phyloP scores from a whole-genome alignment of 2,888 invertebrate genomes.

The Julus scandinavius region DNA sequence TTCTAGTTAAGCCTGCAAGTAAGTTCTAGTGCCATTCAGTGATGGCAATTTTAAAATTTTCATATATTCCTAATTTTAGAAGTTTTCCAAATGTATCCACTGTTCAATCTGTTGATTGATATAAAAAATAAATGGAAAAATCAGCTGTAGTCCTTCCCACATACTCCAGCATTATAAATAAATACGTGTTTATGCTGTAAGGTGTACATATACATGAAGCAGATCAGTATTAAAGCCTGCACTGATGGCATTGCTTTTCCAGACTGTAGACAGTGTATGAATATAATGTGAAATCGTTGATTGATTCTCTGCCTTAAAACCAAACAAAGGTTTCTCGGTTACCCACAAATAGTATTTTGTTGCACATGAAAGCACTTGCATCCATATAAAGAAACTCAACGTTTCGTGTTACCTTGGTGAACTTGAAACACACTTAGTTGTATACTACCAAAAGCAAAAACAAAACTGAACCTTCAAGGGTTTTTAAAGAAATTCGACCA shows the following conservation, averaged over 20 bases:
- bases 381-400: not conserved
- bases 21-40: not conserved
- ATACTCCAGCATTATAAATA: not conserved
- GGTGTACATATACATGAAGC: not conserved
- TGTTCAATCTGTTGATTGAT: not conserved
- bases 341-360: not conserved
- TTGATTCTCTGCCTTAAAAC: not conserved
- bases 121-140: not conserved
- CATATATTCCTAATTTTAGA: not conserved
- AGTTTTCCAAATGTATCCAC: not conserved
- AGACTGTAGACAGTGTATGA: not conserved
- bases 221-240: not conserved
- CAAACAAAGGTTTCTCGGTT: not conserved
- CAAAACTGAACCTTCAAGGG: no score
- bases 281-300: not conserved
- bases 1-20: not conserved
- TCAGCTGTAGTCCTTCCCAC: not conserved
- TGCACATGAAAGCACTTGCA: not conserved
- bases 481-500: no score
- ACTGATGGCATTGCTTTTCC: not conserved
- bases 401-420: not conserved
- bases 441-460: no score
- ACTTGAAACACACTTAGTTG: no score
- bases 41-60: not conserved
- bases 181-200: not conserved